Conservation (phyloP, 2,888 invertebrate genomes). For the Ormyrus thymus region DNA sequence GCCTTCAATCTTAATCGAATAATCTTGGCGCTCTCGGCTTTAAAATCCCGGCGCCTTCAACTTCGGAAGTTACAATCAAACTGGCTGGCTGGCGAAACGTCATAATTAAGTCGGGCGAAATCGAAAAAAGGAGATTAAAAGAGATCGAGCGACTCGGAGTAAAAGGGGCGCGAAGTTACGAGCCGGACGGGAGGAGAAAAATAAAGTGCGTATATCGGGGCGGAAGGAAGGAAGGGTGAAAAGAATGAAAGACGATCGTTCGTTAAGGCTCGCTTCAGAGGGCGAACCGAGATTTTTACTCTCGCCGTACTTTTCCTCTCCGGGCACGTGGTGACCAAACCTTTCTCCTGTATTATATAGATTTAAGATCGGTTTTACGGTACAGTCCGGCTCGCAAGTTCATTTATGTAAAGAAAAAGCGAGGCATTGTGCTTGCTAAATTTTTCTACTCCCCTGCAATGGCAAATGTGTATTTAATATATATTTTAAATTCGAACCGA, state of each 20-base stretch:
- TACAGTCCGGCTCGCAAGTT: too few relatives aligned
- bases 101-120: constrained; percentile 38
- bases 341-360: too few relatives aligned
- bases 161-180: neutral
- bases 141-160: constrained; percentile 14
- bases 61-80: constrained; percentile 5
- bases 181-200: neutral
- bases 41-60: neutral
- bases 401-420: too few relatives aligned
- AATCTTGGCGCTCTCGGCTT: neutral
- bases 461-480: too few relatives aligned
- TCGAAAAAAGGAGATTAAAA: constrained; percentile 26
- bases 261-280: constrained; percentile 43
- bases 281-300: neutral
- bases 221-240: constrained; percentile 6
- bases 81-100: neutral
- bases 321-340: too few relatives aligned
- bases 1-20: constrained; percentile 34
- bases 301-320: too few relatives aligned
- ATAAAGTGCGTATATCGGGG: constrained; percentile 14
- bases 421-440: too few relatives aligned
- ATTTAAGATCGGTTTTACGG: too few relatives aligned
- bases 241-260: constrained; percentile 48
- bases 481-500: too few relatives aligned
- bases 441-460: too few relatives aligned